Evolutionary conservation across 2,113 vertebrate genomes (phyloP), one percentile per base, ranked within the genome.

Genomic region (Spheniscus mendiculus): DNA sequence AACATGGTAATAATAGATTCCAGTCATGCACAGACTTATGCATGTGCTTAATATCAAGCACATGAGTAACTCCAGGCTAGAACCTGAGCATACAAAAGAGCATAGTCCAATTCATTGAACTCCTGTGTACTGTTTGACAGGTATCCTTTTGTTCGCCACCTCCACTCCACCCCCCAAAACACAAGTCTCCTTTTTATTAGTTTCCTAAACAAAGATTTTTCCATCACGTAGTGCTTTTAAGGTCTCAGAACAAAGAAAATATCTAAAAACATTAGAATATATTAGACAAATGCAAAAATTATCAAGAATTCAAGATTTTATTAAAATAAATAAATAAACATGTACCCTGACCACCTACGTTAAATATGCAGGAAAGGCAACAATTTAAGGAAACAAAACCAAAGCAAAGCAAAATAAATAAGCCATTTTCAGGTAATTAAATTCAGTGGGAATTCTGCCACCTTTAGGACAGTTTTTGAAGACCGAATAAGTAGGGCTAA

Each of bases 11-110:
- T 96, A 96, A 97, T 96, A 90, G 94, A 94, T 96, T 97, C 96
- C 97, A 97, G 93, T 93, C 84, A 0, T 74, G 59, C 84, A 90
- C 42, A 91, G 91, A 73, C 58, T 85, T 84, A 71, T 89, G 91
- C 0, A 2, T 85, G 71, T 94, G 89, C 67, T 91, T 97, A 97
- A 97, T 97, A 90, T 90, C 93, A 96, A 97, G 96, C 97, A 97
- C 91, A 93, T 96, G 96, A 97, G 91, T 97, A 91, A 96, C 96
- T 97, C 94, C 96, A 91, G 96, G 95, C 95, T 97, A 97, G 96
- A 97, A 97, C 89, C 85, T 97, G 96, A 97, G 93, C 93, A 94
- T 94, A 96, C 93, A 94, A 97, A 97, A 89, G 96, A 96, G 81
- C 89, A 96, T 29, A 96, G 91, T 80, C 93, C 78, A 76, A 22